Base-by-base conservation (phyloP, 2,888 invertebrate species). In the Pristionchus maxplancki region DNA sequence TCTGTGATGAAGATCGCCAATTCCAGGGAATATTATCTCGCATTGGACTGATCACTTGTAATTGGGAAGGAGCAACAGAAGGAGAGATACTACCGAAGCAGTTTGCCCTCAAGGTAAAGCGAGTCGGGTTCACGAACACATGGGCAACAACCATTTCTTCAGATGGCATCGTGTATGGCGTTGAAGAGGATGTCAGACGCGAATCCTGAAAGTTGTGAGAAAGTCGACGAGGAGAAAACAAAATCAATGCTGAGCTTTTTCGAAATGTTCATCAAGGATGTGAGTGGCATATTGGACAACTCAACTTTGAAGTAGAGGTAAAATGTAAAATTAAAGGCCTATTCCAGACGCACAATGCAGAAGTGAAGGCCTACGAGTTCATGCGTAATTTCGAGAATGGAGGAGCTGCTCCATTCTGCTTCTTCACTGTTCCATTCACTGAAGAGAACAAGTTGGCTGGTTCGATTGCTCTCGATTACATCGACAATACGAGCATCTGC, bases 31-130 rank as follows among this genome's bases (percentile, higher is more conserved):
- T 53, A 15, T 34, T 83, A 31, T 83, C 82, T 20, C 82, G 82
- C 34, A 83, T 83, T 53, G 82, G 82, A 53, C 53, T 83, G 34
- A 83, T 83, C 53, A 83, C 82, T 31, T 83, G 82, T 44, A 53
- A 83, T 83, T 83, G 82, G 81, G 53, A 53, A 20, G 53, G 37
- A 34, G 50, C 82, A 11, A 53, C 44, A 37, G 82, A 50, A 11
- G 53, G 53, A 1, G 82, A 83, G 34, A 31, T 50, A 13, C 44
- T 83, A 9, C 82, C 82, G n/a, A 31, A 83, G 28, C 24, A 83
- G 17, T 83, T 83, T n/a, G 82, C 82, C 1, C 82, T 83, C 53
- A 83, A 83, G 53, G 50, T 83, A 24, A 31, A 34, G 1, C 24
- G 3, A 58, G 5, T 31, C 24, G 24, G 8, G 6, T 20, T 9